These are phyloP conservation scores for Hyles lineata DNA, from an alignment of 2,888 invertebrate species.

Conservation along the genomic window DNA sequence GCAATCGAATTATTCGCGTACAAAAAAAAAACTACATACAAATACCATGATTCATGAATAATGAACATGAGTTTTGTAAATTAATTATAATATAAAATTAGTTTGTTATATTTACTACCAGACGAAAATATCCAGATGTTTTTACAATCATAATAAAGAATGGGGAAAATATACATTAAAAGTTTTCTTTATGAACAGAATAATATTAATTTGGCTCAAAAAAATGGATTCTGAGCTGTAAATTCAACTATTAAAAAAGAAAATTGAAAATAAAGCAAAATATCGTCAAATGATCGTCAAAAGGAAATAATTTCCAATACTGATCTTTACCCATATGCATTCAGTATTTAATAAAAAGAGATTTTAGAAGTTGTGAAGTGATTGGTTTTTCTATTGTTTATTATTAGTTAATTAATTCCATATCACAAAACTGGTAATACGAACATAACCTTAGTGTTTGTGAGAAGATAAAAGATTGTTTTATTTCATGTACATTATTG, in stretches of 20 bases:
- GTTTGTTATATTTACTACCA: no score
- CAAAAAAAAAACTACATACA: no score
- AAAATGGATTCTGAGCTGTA: background rate
- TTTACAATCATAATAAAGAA: no score
- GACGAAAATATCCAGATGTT: no score
- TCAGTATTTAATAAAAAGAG: background rate
- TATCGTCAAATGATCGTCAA: constrained; percentile 13
- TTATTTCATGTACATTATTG: constrained; percentile 39
- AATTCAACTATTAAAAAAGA: background rate
- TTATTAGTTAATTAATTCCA: constrained; percentile 31
- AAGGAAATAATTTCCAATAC: constrained; percentile 18
- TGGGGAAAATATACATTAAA: background rate
- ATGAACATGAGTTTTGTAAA: no score
- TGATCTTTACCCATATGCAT: constrained; percentile 2
- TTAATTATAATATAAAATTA: no score
- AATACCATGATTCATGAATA: no score
- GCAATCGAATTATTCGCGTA: background rate
- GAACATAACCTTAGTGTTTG: constrained; percentile 67
- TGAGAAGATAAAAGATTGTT: constrained; percentile 47
- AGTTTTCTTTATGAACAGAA: background rate
- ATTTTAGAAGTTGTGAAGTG: constrained; percentile 9
- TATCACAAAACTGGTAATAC: constrained; percentile 52
- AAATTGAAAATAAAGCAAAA: constrained; percentile 10
- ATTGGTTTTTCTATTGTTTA: constrained; percentile 7
- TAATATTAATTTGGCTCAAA: background rate